Percentiles rank a stretch among this genome's conserved stretches.
These are phyloP conservation scores for Phylloscopus collybita DNA, from an alignment of 2,797 vertebrate species.

Conservation along the genomic window DNA sequence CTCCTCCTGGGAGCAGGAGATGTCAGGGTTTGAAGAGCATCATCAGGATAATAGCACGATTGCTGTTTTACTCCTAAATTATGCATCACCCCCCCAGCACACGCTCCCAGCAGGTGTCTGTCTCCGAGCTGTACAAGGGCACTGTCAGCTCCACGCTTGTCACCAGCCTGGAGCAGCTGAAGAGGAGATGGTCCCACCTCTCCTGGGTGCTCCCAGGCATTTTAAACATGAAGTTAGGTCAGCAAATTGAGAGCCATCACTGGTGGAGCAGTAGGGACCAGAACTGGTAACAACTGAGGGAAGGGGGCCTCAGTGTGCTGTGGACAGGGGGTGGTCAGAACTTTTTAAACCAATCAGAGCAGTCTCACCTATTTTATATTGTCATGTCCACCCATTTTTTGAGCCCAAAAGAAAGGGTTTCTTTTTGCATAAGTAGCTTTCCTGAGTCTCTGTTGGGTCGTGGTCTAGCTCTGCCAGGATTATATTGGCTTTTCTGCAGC, in stretches of 20 bases:
- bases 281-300: background rate
- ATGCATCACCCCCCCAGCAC: background rate
- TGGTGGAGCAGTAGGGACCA: background rate
- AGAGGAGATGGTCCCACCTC: background rate
- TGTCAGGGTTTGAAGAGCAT: background rate
- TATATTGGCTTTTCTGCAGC: background rate
- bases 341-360: background rate
- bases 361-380: background rate
- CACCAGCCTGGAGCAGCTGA: background rate
- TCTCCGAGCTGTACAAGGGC: background rate
- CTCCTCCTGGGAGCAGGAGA: background rate
- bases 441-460: background rate
- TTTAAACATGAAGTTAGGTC: background rate
- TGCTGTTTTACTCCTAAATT: slow-evolving; percentile 20
- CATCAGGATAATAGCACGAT: background rate
- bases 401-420: background rate
- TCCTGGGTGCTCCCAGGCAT: background rate
- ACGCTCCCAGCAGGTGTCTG: background rate
- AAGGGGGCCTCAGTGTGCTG: background rate
- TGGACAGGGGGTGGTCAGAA: background rate
- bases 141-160: background rate
- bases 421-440: background rate
- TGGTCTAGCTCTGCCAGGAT: background rate
- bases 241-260: background rate
- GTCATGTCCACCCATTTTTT: background rate